A percentile compares a stretch with the other conserved stretches of the same genome.
phyloP scores from a whole-genome alignment of 37 sponge, comb jelly and placozoan genomes.

The Agelas oroides region DNA sequence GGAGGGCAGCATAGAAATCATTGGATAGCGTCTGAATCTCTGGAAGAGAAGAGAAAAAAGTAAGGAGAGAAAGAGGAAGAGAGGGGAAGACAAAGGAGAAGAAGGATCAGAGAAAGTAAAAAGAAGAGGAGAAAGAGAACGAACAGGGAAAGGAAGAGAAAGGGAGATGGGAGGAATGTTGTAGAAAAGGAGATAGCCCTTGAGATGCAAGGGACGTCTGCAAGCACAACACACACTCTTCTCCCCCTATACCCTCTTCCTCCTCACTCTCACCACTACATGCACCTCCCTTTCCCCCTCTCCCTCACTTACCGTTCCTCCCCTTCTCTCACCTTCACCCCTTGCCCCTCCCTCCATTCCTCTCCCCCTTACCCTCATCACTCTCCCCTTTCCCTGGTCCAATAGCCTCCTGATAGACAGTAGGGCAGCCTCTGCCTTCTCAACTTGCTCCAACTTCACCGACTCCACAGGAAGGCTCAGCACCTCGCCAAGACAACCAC shows the following conservation, averaged over 20 bases:
- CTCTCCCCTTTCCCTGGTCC: constrained; percentile 14
- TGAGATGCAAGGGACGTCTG: no score
- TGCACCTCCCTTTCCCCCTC: no score
- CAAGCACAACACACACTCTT: no score
- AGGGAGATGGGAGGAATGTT: no score
- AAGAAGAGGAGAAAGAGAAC: no score
- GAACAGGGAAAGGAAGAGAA: not conserved
- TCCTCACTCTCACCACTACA: no score
- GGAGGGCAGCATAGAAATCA: constrained; percentile 83
- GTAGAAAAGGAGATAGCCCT: no score
- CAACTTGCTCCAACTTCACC: constrained; percentile 82
- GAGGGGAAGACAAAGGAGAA: not conserved
- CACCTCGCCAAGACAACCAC: constrained; percentile 76
- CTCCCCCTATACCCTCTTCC: no score
- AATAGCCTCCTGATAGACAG: constrained; percentile 69
- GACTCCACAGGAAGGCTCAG: constrained; percentile 74
- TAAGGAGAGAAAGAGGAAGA: not conserved
- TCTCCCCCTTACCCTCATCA: constrained; percentile 1
- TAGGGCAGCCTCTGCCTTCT: constrained; percentile 87
- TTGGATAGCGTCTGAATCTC: constrained; percentile 24
- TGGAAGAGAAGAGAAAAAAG: no score
- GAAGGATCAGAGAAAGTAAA: not conserved
- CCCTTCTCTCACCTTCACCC: no score
- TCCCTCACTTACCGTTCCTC: no score
- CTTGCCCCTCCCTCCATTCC: not conserved